A percentile compares a stretch with the other conserved stretches of the same genome.
phyloP scores from a whole-genome alignment of 2,888 invertebrate genomes.

The Cryptocephalus moraei region DNA sequence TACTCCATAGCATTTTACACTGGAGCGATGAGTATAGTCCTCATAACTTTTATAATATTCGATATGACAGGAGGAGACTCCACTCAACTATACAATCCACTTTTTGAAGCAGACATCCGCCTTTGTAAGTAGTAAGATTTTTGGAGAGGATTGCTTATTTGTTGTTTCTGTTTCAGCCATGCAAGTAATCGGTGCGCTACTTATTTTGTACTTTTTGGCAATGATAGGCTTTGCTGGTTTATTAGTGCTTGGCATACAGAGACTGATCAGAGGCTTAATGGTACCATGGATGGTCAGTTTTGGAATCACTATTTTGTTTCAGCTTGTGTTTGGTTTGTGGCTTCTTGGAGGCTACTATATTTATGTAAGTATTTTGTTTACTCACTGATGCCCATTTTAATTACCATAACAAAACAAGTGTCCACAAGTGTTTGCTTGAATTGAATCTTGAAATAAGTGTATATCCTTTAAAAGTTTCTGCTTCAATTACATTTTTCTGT shows the following conservation, averaged over 20 bases:
- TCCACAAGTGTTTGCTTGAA: too few relatives aligned
- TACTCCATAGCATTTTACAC: constrained; percentile 73
- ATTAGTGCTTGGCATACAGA: constrained; percentile 53
- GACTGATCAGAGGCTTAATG: constrained; percentile 68
- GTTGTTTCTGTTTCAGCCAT: constrained; percentile 49
- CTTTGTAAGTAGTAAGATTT: constrained; percentile 44
- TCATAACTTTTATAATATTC: constrained; percentile 65
- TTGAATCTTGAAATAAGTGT: too few relatives aligned
- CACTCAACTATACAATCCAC: constrained; percentile 76
- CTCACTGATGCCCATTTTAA: too few relatives aligned
- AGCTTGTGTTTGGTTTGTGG: constrained; percentile 74
- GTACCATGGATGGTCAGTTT: constrained; percentile 69
- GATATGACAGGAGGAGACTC: constrained; percentile 83
- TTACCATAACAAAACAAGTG: too few relatives aligned
- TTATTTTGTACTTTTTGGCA: constrained; percentile 47
- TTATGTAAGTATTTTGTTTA: constrained; percentile 55
- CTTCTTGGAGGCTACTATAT: constrained; percentile 82
- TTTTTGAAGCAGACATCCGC: constrained; percentile 79
- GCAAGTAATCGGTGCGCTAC: constrained; percentile 56
- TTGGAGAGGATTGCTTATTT: constrained; percentile 2
- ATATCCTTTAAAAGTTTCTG: too few relatives aligned
- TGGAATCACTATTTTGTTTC: constrained; percentile 61
- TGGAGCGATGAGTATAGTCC: constrained; percentile 58
- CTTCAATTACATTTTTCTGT: too few relatives aligned
- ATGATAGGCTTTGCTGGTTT: constrained; percentile 48